Conservation (phyloP, 2,888 invertebrate species). For the Tachystola acroxantha region DNA sequence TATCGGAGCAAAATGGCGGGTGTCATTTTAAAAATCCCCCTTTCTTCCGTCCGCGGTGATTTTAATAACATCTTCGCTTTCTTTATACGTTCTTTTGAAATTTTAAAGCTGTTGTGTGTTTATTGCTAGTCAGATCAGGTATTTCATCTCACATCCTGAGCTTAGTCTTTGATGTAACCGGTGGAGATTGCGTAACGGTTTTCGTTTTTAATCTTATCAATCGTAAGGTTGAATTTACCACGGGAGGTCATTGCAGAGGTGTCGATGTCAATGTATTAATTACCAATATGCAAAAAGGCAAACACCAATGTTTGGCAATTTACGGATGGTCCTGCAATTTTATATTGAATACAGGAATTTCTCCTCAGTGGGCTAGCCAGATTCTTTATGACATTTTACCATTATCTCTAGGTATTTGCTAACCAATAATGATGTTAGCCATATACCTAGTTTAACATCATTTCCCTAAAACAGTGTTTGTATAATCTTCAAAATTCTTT, state of each 20-base stretch:
- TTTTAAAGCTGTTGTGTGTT: slow-evolving; percentile 63
- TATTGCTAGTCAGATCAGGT: slow-evolving; percentile 76
- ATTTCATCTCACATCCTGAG: slow-evolving; percentile 74
- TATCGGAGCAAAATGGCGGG: slow-evolving; percentile 37
- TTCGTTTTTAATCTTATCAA: slow-evolving; percentile 22
- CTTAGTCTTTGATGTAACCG: slow-evolving; percentile 65
- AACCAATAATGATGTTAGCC: too few species aligned
- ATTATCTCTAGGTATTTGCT: too few species aligned
- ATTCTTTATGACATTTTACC: too few species aligned
- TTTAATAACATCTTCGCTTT: slow-evolving; percentile 64
- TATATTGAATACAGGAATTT: too few species aligned
- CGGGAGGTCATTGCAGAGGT: background rate
- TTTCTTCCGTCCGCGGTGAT: slow-evolving; percentile 56
- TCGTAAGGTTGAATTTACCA: slow-evolving; percentile 21
- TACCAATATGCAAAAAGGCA: too few species aligned
- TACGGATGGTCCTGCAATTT: too few species aligned
- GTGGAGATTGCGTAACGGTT: slow-evolving; percentile 17
- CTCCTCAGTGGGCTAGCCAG: too few species aligned
- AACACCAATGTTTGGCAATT: too few species aligned
- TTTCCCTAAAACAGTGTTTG: too few species aligned
- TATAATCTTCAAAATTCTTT: too few species aligned
- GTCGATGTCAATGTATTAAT: too few species aligned
- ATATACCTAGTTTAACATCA: too few species aligned
- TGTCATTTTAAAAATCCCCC: slow-evolving; percentile 48
- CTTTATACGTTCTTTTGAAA: slow-evolving; percentile 70